Evolutionary conservation across 2,113 vertebrate genomes (phyloP).

Genomic region (Triplophysa rosa): DNA sequence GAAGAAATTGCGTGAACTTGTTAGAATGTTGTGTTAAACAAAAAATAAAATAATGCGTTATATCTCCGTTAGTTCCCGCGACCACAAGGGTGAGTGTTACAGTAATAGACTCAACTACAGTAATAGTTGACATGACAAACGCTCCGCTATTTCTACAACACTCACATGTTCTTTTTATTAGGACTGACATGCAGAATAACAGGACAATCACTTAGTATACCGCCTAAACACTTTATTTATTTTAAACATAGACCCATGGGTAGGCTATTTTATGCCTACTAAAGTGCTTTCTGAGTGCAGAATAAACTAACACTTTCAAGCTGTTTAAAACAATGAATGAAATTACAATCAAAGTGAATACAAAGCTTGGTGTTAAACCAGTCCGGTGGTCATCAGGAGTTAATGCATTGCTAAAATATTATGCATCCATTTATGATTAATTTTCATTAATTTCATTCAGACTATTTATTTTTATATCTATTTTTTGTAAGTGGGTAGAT

Average conservation of each 20-base stretch:
- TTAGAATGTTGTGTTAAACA: background rate
- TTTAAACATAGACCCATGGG: background rate
- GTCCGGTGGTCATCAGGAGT: background rate
- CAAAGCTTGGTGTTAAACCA: background rate
- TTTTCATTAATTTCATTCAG: background rate
- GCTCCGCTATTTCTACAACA: background rate
- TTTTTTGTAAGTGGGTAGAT: background rate
- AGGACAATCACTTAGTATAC: background rate
- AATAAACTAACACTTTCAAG: background rate
- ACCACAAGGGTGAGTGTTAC: background rate
- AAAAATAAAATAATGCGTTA: background rate
- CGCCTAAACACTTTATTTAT: background rate
- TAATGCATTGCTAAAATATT: background rate
- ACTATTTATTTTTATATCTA: background rate
- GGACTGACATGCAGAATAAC: background rate
- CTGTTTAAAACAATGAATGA: background rate
- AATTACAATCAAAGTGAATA: background rate
- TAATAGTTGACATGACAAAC: conserved; percentile 27
- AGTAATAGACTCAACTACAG: background rate
- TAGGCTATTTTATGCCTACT: background rate
- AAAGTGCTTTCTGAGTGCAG: background rate
- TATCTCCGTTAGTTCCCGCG: background rate
- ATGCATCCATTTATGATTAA: background rate
- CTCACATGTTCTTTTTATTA: background rate
- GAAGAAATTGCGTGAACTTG: conserved; percentile 36